Conservation (phyloP, 2,797 vertebrate genomes). For the Phalloptychus januarius region DNA sequence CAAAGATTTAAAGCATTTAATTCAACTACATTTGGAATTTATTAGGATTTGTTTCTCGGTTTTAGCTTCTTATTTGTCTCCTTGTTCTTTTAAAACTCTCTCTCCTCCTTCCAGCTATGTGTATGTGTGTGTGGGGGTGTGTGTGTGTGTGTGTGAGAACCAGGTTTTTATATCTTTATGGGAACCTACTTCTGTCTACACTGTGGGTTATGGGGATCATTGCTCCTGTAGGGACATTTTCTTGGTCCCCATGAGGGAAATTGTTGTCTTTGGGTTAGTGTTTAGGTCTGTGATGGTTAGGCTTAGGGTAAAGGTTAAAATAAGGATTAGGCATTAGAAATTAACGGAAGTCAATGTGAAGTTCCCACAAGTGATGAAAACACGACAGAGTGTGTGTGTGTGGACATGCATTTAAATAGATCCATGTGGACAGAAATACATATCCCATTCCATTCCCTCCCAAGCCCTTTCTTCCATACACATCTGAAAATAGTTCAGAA, state of each 20-base stretch:
- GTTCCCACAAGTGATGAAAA: too few species aligned
- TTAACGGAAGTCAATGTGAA: too few species aligned
- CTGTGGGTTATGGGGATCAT: too few species aligned
- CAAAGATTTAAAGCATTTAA: background rate
- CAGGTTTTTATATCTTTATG: too few species aligned
- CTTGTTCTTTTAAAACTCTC: slow-evolving; percentile 1
- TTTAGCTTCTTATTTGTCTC: background rate
- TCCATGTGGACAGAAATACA: slow-evolving; percentile 23
- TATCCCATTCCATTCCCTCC: slow-evolving; percentile 28
- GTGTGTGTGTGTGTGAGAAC: slow-evolving; percentile 9
- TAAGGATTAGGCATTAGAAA: too few species aligned
- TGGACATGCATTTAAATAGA: slow-evolving; percentile 21
- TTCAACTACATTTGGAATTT: background rate
- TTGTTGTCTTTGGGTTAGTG: too few species aligned
- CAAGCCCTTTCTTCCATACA: slow-evolving; percentile 13
- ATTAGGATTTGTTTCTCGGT: slow-evolving; percentile 4
- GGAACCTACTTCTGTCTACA: too few species aligned
- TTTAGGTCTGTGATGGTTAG: too few species aligned
- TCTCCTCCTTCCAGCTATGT: slow-evolving; percentile 2
- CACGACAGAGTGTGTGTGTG: too few species aligned
- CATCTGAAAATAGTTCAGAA: slow-evolving; percentile 49
- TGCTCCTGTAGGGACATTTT: too few species aligned
- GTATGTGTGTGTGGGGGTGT: slow-evolving; percentile 11
- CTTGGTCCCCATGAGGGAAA: too few species aligned
- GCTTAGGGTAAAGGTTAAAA: too few species aligned